A percentile compares a stretch with the other conserved stretches of the same genome.
phyloP scores from a whole-genome alignment of 2,888 invertebrate genomes.

The Druceiella hillmani region DNA sequence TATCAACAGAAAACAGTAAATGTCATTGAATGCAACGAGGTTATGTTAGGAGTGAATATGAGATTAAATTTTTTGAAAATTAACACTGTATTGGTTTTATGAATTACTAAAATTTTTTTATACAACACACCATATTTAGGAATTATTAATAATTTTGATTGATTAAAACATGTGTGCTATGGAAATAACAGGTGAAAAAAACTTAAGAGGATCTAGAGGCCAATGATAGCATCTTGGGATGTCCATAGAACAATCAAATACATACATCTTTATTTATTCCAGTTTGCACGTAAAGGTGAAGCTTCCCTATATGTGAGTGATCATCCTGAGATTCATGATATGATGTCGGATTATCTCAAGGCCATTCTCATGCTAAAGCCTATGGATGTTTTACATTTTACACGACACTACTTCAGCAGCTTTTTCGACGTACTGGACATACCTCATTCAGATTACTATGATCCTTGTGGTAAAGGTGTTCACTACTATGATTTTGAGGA shows the following conservation, averaged over 20 bases:
- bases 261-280: constrained; percentile 18
- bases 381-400: constrained; percentile 51
- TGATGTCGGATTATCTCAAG: constrained; percentile 57
- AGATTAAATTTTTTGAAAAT: too few species aligned
- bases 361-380: constrained; percentile 53
- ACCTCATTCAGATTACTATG: constrained; percentile 47
- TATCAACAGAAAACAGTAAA: too few species aligned
- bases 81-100: too few species aligned
- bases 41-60: too few species aligned
- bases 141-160: neutral
- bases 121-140: too few species aligned
- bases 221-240: too few species aligned
- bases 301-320: constrained; percentile 53
- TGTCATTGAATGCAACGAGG: too few species aligned
- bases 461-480: constrained; percentile 37
- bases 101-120: too few species aligned
- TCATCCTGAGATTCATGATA: constrained; percentile 50
- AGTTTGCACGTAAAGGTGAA: constrained; percentile 44
- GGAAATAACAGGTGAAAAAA: too few species aligned
- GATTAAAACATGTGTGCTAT: constrained; percentile 1
- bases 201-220: too few species aligned
- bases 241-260: constrained; percentile 8
- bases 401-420: constrained; percentile 49
- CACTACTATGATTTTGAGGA: constrained; percentile 45
- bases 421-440: constrained; percentile 44